These are phyloP conservation scores for Criorhina ranunculi DNA, from an alignment of 2,888 invertebrate genomes.

Conservation along the genomic window DNA sequence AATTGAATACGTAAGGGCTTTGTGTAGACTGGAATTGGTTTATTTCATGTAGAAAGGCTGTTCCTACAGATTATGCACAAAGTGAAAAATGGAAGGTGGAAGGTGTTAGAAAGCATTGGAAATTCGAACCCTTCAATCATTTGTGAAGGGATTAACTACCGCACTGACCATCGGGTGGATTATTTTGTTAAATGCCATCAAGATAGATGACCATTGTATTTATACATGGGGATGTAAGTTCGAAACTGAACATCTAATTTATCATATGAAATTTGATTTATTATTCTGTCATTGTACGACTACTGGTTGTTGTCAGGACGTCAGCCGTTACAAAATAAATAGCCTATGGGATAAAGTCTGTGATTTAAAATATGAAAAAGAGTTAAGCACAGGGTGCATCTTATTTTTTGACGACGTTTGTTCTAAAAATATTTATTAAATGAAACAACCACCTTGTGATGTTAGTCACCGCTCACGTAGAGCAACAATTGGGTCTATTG, in stretches of 20 bases:
- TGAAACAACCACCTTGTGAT: too few species aligned
- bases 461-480: too few species aligned
- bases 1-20: slow-evolving; percentile 52
- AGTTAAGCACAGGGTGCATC: too few species aligned
- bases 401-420: too few species aligned
- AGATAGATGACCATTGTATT: slow-evolving; percentile 60
- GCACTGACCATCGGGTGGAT: slow-evolving; percentile 64
- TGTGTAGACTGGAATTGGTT: slow-evolving; percentile 35
- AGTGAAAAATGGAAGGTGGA: slow-evolving; percentile 44
- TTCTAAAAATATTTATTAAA: too few species aligned
- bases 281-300: slow-evolving; percentile 22
- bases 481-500: too few species aligned
- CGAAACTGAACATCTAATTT: slow-evolving; percentile 25
- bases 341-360: background rate
- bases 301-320: slow-evolving; percentile 2
- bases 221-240: slow-evolving; percentile 30
- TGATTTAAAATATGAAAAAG: background rate
- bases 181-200: slow-evolving; percentile 57
- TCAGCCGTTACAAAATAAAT: slow-evolving; percentile 11
- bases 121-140: slow-evolving; percentile 53
- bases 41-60: slow-evolving; percentile 44
- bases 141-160: slow-evolving; percentile 55
- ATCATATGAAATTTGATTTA: slow-evolving; percentile 48
- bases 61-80: slow-evolving; percentile 17
- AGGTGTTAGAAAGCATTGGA: slow-evolving; percentile 50